Evolutionary conservation across 2,797 vertebrate species (phyloP), one percentile per base, ranked within the genome.

Genomic region (Holocentrus rufus): DNA sequence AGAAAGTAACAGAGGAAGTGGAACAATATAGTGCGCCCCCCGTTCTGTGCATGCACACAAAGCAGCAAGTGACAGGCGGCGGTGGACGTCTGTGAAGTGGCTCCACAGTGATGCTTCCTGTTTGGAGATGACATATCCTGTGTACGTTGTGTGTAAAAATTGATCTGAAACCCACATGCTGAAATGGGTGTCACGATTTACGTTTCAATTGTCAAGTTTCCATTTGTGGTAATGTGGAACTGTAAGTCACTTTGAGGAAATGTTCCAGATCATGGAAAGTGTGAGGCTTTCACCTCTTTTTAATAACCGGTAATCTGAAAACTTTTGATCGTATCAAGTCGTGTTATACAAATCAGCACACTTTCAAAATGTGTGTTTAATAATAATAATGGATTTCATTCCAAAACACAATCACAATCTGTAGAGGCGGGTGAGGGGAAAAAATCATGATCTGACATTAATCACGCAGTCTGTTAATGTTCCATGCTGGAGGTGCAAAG

Each of bases 101-200:
- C 54, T 7, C 17, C 50, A 31, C 11, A 36, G 34, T 62, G 61
- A 42, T 18, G 57, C 69, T 88, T 89, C 88, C 89, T 89, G 88
- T 85, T 79, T 54, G 83, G 89, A 83, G 39, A 55, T 39, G 8
- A 65, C 14, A 25, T 82, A 83, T 90, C 81, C 77, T 85, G 62
- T 74, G 4, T 23, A n/a, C 25, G 18, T 14, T 53, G 1, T 47
- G n/a, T 8, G 3, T 25, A 1, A 18, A 1, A 39, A 14, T 31
- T 4, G 10, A 55, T 46, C 50, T 71, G 8, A 36, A n/a, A 57
- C 20, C 27, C 42, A 65, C 14, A 11, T 62, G 25, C 1, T 68
- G 17, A 75, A 68, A 59, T 20, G 13, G 11, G 3, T 46, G 0
- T 13, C 6, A 14, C 1, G 42, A 56, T 31, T 20, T 2, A 49